Evolutionary conservation across 2,113 vertebrate species (phyloP), one percentile per base, ranked within the genome.

Genomic region (Capricornis sumatraensis): DNA sequence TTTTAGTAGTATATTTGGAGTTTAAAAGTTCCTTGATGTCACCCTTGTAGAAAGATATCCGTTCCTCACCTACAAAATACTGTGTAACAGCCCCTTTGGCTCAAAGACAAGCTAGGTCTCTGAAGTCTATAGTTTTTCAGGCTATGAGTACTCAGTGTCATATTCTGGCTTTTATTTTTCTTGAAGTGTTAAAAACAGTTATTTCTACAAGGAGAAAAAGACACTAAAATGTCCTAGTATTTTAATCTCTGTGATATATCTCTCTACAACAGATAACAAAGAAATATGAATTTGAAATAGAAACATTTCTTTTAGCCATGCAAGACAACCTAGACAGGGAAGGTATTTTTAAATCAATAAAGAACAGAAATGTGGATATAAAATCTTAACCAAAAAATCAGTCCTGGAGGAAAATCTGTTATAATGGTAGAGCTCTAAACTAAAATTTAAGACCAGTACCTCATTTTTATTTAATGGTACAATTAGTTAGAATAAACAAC

Each of bases 381-480:
- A 74, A 97, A 25, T 71, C 9, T 58, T 74, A 67, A 93, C 19
- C 60, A 62, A 17, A 27, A 86, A 89, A 52, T 93, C 14, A 11
- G 95, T 98, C 95, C 91, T 91, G 28, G 89, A 78, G 87, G 10
- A 92, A 98, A 58, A 55, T 13, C 45, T 90, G n/a, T 90, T 92
- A 93, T 71, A 98, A 98, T 45, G 28, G 89, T 28, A 97, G 95
- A 96, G 30, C 88, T 98, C 93, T 85, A n/a, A 98, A 91, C 97
- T 95, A 89, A 98, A 98, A 97, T 95, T 96, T 52, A 7, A 97
- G 40, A 5, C 5, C 33, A 97, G 13, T 19, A 94, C 74, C 43
- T 98, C 91, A 79, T 97, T 97, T 95, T 21, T 57, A 94, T 97
- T 96, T 98, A 95, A 96, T 96, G 30, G 60, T 90, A 85, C 30